Conservation (phyloP, 1,140 invertebrate species). For the Formica exsecta region DNA sequence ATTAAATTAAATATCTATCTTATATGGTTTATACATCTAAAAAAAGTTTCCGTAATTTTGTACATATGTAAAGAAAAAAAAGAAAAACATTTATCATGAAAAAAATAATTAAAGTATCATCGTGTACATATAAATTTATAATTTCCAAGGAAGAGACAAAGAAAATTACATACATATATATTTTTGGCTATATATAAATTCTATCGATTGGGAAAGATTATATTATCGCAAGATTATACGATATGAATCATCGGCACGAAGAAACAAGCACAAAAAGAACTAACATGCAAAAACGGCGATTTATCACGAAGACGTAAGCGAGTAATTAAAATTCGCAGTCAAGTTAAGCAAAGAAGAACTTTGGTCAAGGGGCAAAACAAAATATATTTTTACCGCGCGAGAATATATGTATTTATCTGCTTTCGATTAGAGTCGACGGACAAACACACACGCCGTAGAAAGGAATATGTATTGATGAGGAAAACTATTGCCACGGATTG, state of each 20-base stretch:
- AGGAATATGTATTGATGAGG: too few relatives aligned
- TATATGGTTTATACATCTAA: neutral
- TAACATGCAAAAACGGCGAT: neutral
- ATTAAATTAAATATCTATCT: neutral
- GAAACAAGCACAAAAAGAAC: neutral
- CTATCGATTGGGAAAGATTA: constrained; percentile 7
- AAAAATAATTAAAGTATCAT: constrained; percentile 8
- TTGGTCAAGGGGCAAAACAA: neutral
- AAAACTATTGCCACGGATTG: neutral
- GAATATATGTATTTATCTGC: neutral
- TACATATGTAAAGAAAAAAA: neutral
- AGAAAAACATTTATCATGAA: neutral
- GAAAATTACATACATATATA: too few relatives aligned
- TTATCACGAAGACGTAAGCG: neutral
- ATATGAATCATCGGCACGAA: neutral
- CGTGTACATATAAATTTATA: neutral
- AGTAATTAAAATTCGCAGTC: neutral
- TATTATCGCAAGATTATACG: neutral
- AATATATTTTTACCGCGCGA: neutral
- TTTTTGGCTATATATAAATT: neutral
- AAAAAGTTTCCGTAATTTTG: neutral
- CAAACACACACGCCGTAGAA: neutral
- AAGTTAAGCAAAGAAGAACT: neutral
- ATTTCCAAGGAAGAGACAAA: neutral
- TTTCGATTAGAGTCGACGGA: neutral